Percentiles rank a stretch among this genome's conserved stretches.
Conservation (phyloP, 2,113 vertebrate species). For the Mastomys coucha region DNA sequence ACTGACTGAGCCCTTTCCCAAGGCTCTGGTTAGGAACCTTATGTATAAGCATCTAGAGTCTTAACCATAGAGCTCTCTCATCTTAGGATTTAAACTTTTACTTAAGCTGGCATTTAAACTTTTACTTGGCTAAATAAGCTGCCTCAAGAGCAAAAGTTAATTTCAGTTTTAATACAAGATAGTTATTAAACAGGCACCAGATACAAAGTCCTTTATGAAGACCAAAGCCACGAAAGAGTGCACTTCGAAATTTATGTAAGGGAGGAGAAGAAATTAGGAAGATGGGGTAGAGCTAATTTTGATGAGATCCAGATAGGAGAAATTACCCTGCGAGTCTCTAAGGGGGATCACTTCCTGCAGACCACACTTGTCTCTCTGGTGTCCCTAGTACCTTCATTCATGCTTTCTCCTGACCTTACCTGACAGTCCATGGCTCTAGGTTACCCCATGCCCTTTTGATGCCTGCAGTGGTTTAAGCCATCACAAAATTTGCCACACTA, state of each 20-base stretch:
- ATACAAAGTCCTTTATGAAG: not conserved
- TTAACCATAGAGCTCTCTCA: not conserved
- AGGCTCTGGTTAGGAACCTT: not conserved
- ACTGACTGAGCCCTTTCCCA: not conserved
- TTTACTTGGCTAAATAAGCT: slow-evolving; percentile 21
- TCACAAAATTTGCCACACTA: not conserved
- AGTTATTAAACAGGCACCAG: not conserved
- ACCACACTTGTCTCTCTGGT: not conserved
- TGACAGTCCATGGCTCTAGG: not conserved
- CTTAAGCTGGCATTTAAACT: not conserved
- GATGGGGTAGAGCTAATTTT: not conserved
- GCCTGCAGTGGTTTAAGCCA: not conserved
- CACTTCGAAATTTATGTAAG: not conserved
- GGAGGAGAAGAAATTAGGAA: no score
- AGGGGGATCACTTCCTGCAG: not conserved
- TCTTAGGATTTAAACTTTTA: not conserved
- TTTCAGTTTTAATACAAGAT: slow-evolving; percentile 35
- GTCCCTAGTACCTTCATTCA: not conserved
- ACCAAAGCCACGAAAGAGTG: not conserved
- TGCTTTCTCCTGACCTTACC: fast-evolving
- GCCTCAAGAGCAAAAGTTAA: not conserved
- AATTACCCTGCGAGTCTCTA: not conserved
- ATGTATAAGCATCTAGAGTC: not conserved
- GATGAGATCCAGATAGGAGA: not conserved
- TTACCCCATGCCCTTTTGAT: not conserved